These are phyloP conservation scores for Sialia sialis DNA, from an alignment of 2,113 vertebrate species.

Conservation along the genomic window DNA sequence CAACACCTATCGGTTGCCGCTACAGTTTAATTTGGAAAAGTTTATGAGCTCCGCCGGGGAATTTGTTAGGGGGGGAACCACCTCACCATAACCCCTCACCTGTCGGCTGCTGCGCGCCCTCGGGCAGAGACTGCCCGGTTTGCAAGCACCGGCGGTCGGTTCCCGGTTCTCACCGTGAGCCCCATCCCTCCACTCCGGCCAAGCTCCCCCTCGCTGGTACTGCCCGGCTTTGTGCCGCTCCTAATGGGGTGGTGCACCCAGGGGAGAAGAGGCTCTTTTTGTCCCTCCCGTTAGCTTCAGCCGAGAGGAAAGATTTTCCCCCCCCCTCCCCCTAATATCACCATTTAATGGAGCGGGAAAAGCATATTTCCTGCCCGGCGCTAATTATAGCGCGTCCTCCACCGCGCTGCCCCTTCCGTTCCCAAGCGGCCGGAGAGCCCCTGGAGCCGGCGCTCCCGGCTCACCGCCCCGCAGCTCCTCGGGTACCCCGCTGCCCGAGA, in stretches of 20 bases:
- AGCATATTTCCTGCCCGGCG: not conserved
- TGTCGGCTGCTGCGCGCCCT: not conserved
- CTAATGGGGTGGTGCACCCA: not conserved
- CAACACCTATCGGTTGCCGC: not conserved
- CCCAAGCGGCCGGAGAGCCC: not conserved
- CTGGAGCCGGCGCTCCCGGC: not conserved
- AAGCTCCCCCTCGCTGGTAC: too few relatives aligned
- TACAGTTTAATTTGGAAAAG: not conserved
- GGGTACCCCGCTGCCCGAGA: not conserved
- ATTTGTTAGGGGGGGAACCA: not conserved
- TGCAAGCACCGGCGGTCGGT: not conserved
- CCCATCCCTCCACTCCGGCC: not conserved
- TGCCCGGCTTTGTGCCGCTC: not conserved
- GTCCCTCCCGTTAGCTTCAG: not conserved
- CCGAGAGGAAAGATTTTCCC: not conserved
- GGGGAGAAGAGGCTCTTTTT: not conserved
- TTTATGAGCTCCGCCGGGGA: not conserved
- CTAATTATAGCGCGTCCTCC: not conserved
- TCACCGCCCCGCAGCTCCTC: not conserved
- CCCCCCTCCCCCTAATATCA: not conserved
- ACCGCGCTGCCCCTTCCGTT: not conserved
- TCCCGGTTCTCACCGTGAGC: not conserved
- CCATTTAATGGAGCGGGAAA: not conserved
- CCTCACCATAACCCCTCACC: not conserved
- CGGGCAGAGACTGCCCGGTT: not conserved